These are phyloP conservation scores for Drosophila saltans DNA, from an alignment of 1,140 invertebrate species.

Conservation along the genomic window DNA sequence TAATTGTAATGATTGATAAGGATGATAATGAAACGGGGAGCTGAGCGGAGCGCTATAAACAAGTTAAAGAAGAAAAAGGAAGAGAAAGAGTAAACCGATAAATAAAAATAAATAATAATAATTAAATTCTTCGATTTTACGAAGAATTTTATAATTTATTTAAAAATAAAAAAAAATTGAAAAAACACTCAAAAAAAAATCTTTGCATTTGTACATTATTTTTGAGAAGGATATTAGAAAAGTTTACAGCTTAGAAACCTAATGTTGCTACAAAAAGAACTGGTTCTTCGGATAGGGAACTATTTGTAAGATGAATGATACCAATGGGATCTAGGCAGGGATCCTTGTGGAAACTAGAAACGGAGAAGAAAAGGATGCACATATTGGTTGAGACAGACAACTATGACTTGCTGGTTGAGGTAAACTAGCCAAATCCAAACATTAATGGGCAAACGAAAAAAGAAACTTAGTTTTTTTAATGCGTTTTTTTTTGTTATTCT, in stretches of 20 bases:
- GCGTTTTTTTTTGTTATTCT: neutral
- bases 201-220: neutral
- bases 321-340: too few relatives aligned
- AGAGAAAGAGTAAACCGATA: slow-evolving; percentile 30
- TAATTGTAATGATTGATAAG: slow-evolving; percentile 8
- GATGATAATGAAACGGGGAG: slow-evolving; percentile 27
- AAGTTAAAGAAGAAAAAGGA: slow-evolving; percentile 32
- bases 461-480: slow-evolving; percentile 13
- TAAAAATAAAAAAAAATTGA: slow-evolving; percentile 73
- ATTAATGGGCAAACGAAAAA: neutral
- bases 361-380: too few relatives aligned
- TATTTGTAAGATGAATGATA: too few relatives aligned
- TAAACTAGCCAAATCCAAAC: too few relatives aligned
- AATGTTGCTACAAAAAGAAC: too few relatives aligned
- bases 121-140: slow-evolving; percentile 81
- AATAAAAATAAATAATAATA: slow-evolving; percentile 41
- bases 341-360: too few relatives aligned
- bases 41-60: slow-evolving; percentile 32
- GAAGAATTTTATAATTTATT: slow-evolving; percentile 82
- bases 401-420: too few relatives aligned
- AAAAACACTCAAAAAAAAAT: slow-evolving; percentile 18
- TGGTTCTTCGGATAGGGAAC: too few relatives aligned
- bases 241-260: too few relatives aligned
- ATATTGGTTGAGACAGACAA: too few relatives aligned
- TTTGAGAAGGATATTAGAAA: too few relatives aligned